Evolutionary conservation across 37 sponge, comb jelly and placozoan species (phyloP), one percentile per base, ranked within the genome.

Genomic region (Axinella damicornis): DNA sequence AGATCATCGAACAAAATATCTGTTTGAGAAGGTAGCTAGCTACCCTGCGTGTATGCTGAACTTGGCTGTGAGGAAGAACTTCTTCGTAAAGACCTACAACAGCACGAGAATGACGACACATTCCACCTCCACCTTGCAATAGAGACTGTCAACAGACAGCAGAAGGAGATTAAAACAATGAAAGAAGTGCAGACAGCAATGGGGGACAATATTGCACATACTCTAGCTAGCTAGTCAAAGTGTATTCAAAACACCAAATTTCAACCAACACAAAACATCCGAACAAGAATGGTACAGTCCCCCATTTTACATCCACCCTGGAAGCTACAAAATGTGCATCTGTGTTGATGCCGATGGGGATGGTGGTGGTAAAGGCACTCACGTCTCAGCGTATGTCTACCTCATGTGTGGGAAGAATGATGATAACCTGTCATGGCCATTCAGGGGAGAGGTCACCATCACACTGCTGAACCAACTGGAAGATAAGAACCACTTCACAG

Each of bases 351-450:
- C 30, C 12, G 27, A 20, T 52, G 75, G 34, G 71, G 14, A 28
- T 69, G 30, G 37, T 69, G 35, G 71, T 30, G 33, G 11, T 32
- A 9, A 6, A 30, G 35, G 56, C 38, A n/a, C 53, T 27, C 39
- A 36, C 4, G n/a, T n/a, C n/a, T n/a, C n/a, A n/a, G n/a, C n/a
- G 25, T 76, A 76, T 76, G 57, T 55, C 27, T 56, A n/a, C 56
- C 57, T 76, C 57, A 76, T 76, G 58, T 14, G 18, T 2, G 77
- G 77, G 30, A 57, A 55, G 59, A 25, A 76, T 76, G 77, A 76
- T 76, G 57, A 76, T 24, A n/a, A 52, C 35, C 46, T 76, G 18
- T 1, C n/a, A 17, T 76, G 77, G 77, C 77, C 77, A 0, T 53
- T 76, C 34, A 19, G 12, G 17, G 55, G 58, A 33, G 59, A 19